Percentiles rank a stretch among this genome's conserved stretches.
These are phyloP conservation scores for Schizopygopsis pylzovi DNA, from an alignment of 2,797 vertebrate species.

Conservation along the genomic window DNA sequence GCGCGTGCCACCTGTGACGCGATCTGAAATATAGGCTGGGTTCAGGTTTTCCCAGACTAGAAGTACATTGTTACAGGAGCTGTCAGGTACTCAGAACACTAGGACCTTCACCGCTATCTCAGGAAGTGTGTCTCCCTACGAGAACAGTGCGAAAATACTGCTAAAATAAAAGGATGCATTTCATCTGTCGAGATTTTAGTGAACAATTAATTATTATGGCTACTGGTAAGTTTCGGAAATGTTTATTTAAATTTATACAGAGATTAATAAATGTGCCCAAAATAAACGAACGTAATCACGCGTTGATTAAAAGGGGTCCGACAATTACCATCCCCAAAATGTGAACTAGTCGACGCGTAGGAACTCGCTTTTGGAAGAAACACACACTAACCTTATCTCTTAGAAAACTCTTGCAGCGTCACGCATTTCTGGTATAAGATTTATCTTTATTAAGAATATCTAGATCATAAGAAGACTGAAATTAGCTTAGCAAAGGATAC, in stretches of 20 bases:
- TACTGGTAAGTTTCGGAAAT: neutral
- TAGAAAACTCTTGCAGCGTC: neutral
- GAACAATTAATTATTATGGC: neutral
- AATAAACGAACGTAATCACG: neutral
- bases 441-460: neutral
- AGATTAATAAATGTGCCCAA: neutral
- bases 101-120: neutral
- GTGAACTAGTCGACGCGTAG: no score
- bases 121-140: neutral
- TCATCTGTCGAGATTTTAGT: neutral
- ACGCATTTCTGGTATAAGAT: neutral
- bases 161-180: neutral
- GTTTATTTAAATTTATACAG: neutral
- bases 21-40: neutral
- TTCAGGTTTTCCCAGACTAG: neutral
- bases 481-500: neutral
- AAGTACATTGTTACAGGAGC: neutral
- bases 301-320: neutral
- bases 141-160: neutral
- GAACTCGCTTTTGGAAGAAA: neutral
- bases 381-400: neutral
- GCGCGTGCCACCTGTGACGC: neutral
- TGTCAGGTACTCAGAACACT: neutral
- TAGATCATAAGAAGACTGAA: neutral
- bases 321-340: no score